phyloP scores from a whole-genome alignment of 92 coral and sea anemone genomes.

The Micromussa lordhowensis region DNA sequence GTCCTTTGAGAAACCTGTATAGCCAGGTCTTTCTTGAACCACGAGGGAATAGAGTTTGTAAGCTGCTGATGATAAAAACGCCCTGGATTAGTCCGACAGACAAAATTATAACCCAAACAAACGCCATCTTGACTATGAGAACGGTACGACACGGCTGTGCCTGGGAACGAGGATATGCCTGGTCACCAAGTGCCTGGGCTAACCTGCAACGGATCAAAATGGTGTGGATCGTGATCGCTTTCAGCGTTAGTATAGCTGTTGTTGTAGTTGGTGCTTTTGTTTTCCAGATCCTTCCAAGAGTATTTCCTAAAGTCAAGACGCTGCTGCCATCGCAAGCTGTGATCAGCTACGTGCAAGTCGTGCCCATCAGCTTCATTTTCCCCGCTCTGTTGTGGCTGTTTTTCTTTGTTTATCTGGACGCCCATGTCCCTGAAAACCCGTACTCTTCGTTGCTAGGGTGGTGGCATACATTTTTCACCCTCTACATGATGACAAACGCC shows the following conservation, averaged over 20 bases:
- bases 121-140: slow-evolving; percentile 89
- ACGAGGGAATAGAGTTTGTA: slow-evolving; percentile 88
- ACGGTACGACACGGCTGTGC: not conserved
- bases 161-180: slow-evolving; percentile 25
- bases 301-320: slow-evolving; percentile 82
- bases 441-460: slow-evolving; percentile 84
- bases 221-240: slow-evolving; percentile 76
- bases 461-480: slow-evolving; percentile 71
- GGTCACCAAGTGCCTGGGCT: slow-evolving; percentile 2
- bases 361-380: slow-evolving; percentile 83
- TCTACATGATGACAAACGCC: slow-evolving; percentile 59
- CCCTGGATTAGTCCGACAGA: slow-evolving; percentile 94
- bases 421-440: slow-evolving; percentile 84
- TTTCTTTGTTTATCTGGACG: slow-evolving; percentile 76
- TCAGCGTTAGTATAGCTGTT: slow-evolving; percentile 70
- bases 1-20: slow-evolving; percentile 69
- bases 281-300: slow-evolving; percentile 84
- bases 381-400: slow-evolving; percentile 83
- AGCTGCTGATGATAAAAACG: slow-evolving; percentile 85
- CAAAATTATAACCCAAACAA: slow-evolving; percentile 83
- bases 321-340: slow-evolving; percentile 73
- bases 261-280: slow-evolving; percentile 81
- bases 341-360: slow-evolving; percentile 79
- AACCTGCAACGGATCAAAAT: slow-evolving; percentile 51
- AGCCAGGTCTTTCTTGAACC: slow-evolving; percentile 63